Evolutionary conservation across 2,797 vertebrate genomes (phyloP), one percentile per base, ranked within the genome.

Genomic region (Nyctalus aviator): DNA sequence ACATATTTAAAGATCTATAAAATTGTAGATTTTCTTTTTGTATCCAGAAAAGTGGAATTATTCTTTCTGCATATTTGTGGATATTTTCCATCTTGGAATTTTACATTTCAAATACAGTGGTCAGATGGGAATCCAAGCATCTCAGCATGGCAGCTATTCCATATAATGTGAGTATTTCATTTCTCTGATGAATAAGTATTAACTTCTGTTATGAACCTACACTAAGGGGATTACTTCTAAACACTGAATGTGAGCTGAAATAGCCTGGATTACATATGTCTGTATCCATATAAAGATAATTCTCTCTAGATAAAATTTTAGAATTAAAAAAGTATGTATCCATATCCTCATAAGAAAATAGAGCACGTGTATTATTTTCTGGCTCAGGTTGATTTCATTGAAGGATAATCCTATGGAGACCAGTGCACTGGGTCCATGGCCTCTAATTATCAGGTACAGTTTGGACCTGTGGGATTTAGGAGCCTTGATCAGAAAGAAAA

Each of bases 11-110:
- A 72, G 44, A n/a, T 23, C 50, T 35, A 78, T 53, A 78, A 55
- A 55, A 78, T 35, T 13, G 55, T 10, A 71, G 77, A 37, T 71
- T 79, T 91, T 25, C 32, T 79, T 78, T 90, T 68, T 73, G 13
- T 44, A 7, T 66, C 90, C 87, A 95, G 88, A 35, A 1, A 84
- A 68, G 46, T 72, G 88, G 62, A 48, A n/a, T 95, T n/a, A 50
- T 73, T 8, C 71, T 93, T 41, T 91, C 92, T 4, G 1, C 2
- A 7, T 93, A 88, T 59, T 15, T 93, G 84, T 91, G 88, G 55
- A 17, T 88, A 25, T 93, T 91, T 66, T 73, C 88, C 32, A 10
- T 8, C n/a, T 27, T 88, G 66, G 78, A 93, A 20, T 35, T 95
- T 21, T 15, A 59, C 12, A 48, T 88, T 21, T 78, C 92, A 9